phyloP scores from a whole-genome alignment of 1,140 invertebrate genomes.

The Agraylea sexmaculata region DNA sequence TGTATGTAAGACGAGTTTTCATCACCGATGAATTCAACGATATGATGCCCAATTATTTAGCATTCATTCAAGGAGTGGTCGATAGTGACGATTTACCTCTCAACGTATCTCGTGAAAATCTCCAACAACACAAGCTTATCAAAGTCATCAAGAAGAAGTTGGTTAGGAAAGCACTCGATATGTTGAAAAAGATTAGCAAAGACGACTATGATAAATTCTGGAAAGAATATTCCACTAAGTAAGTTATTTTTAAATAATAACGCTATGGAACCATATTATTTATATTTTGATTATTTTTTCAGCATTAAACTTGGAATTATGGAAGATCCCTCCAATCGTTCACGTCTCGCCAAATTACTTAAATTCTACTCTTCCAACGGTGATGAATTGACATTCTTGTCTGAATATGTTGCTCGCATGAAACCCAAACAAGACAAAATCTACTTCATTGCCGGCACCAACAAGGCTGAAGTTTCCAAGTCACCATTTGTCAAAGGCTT shows the following conservation, averaged over 20 bases:
- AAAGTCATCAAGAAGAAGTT: slow-evolving; percentile 99
- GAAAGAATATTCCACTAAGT: slow-evolving; percentile 99
- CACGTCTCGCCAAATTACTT: slow-evolving; percentile 87
- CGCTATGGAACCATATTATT: slow-evolving; percentile 7
- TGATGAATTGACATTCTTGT: slow-evolving; percentile 56
- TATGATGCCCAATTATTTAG: slow-evolving; percentile 97
- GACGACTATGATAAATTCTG: slow-evolving; percentile 92
- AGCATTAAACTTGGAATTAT: slow-evolving; percentile 93
- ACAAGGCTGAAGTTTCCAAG: slow-evolving; percentile 74
- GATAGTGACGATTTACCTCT: slow-evolving; percentile 99
- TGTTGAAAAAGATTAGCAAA: slow-evolving; percentile 93
- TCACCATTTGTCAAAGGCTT: slow-evolving; percentile 94
- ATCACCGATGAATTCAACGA: slow-evolving; percentile 99
- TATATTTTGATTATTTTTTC: slow-evolving; percentile 19
- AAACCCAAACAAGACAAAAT: slow-evolving; percentile 94
- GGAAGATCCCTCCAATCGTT: slow-evolving; percentile 94
- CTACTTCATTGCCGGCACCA: slow-evolving; percentile 91
- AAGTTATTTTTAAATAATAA: slow-evolving; percentile 27
- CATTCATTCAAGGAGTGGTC: slow-evolving; percentile 90
- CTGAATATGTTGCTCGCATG: slow-evolving; percentile 92
- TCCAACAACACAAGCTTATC: slow-evolving; percentile 98
- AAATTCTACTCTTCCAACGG: slow-evolving; percentile 80
- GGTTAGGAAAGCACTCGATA: slow-evolving; percentile 92
- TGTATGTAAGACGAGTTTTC: slow-evolving; percentile 94
- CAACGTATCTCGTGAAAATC: slow-evolving; percentile 95